Conservation (phyloP, 2,888 invertebrate genomes). For the Gastrophysa polygoni region DNA sequence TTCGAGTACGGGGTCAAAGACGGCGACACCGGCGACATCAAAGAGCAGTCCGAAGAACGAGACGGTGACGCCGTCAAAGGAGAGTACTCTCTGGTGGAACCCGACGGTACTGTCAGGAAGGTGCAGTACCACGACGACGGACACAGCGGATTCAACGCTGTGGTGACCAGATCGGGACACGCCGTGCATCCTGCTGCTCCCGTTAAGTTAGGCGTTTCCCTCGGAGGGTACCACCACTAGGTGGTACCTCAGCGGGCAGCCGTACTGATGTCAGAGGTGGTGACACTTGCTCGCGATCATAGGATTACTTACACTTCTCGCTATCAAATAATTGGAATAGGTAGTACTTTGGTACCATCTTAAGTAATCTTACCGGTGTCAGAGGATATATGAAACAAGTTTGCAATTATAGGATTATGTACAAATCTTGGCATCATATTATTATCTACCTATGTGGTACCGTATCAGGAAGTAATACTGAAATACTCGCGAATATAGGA, state of each 20-base stretch:
- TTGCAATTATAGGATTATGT: no score
- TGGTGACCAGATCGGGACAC: conserved; percentile 65
- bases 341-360: no score
- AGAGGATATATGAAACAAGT: no score
- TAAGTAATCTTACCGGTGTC: no score
- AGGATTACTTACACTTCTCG: no score
- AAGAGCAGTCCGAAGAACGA: conserved; percentile 71
- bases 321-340: no score
- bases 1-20: conserved; percentile 75
- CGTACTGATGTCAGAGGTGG: no score
- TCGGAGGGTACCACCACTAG: conserved; percentile 15
- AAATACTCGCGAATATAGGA: no score
- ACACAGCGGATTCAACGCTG: conserved; percentile 64
- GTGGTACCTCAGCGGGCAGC: neutral
- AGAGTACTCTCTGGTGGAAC: conserved; percentile 69
- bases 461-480: no score
- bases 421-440: no score
- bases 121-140: conserved; percentile 70
- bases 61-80: conserved; percentile 78
- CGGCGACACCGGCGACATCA: conserved; percentile 74
- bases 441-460: no score
- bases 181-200: conserved; percentile 59
- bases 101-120: conserved; percentile 68
- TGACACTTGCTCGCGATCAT: no score
- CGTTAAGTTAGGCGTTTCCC: conserved; percentile 34